Percentiles rank a stretch among this genome's conserved stretches.
Evolutionary conservation across 2,797 vertebrate species (phyloP).

Genomic region (Poliocrania exsul): DNA sequence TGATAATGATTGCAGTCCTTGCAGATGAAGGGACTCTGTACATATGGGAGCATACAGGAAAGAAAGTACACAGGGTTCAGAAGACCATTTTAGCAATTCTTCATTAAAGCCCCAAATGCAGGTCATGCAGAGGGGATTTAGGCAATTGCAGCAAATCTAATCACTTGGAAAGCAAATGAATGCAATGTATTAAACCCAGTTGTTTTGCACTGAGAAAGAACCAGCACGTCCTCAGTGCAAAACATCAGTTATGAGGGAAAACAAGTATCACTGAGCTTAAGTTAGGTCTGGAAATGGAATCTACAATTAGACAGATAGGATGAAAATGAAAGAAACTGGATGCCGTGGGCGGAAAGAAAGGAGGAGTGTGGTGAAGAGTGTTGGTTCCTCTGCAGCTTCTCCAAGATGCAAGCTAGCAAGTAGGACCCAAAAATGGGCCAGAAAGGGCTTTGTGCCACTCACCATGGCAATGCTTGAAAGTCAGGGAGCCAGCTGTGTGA

Average conservation of each 20-base stretch:
- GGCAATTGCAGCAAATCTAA: neutral
- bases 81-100: neutral
- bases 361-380: fast-evolving
- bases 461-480: neutral
- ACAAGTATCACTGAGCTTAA: neutral
- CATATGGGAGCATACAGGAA: neutral
- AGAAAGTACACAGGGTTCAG: neutral
- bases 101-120: neutral
- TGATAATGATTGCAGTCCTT: neutral
- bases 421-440: neutral
- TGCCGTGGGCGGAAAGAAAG: neutral
- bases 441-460: neutral
- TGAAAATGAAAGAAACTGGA: neutral
- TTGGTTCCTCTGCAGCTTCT: neutral
- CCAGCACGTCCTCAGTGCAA: neutral
- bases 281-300: neutral
- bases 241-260: neutral
- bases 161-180: neutral
- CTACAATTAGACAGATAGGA: neutral
- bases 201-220: neutral
- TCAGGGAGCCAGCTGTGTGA: neutral
- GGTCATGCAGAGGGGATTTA: neutral
- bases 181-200: neutral
- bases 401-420: neutral
- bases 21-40: neutral